Base-by-base conservation (phyloP, 2,113 vertebrate species). In the Microcebus jonahi region DNA sequence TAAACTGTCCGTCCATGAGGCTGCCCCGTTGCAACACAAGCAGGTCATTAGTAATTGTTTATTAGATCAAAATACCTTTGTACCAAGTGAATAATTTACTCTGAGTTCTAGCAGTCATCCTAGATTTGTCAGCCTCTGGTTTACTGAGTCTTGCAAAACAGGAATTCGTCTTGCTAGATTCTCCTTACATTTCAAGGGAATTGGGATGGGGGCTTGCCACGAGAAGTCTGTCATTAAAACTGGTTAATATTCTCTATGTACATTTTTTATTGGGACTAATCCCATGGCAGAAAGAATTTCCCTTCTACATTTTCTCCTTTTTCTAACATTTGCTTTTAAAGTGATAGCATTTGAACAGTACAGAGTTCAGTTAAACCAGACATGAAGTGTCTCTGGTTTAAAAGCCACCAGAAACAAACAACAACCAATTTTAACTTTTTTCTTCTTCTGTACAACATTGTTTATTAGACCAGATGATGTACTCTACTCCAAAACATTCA, bases 401-500 rank as follows among this genome's bases (percentile, higher is more conserved):
- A 97, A 98, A 98, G 98, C 97, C 91, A 97, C 98, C 94, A 97
- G 90, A 98, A 98, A 98, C 82, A 98, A 98, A 98, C 96, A 98
- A 86, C 97, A 98, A 98, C 98, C 95, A 98, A 98, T 98, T 99
- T 98, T 21, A 27, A 88, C 70, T 98, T 53, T 83, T 94, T 20
- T 98, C 95, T 45, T 34, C 63, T 95, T 95, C 90, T 98, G 13
- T 96, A 98, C 97, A 98, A 98, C 98, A 98, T 97, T 98, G 97
- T 99, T 99, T 99, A 99, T 99, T 99, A 99, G 98, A 98, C 98
- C 98, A 98, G 98, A 99, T 99, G 98, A 99, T 99, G 98, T 99
- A 99, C 99, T 98, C 98, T 73, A 98, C 98, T 98, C 98, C 98
- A 98, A 98, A 99, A 99, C 99, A 99, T 99, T 99, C 99, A 98